Evolutionary conservation across 2,113 vertebrate genomes (phyloP), one percentile per base, ranked within the genome.

Genomic region (Australoheros scitulus): DNA sequence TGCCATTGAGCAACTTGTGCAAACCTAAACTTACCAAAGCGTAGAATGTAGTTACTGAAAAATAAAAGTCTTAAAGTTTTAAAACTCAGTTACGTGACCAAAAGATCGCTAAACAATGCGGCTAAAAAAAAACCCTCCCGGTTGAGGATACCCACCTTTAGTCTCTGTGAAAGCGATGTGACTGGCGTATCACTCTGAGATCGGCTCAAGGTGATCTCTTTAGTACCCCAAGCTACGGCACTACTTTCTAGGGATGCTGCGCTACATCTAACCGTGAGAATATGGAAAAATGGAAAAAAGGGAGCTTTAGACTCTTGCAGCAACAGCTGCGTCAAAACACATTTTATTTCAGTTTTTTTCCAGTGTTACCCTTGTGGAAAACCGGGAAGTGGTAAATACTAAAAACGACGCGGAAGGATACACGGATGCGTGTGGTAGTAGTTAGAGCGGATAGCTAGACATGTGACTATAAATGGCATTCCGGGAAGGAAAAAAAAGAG

Each of bases 181-280:
- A 24, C 63, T 55, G 38, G 52, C 64, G 82, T 20, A 34, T 20
- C 65, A 86, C 60, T 61, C n/a, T 86, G 80, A 83, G 57, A 61
- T 24, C 18, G 63, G 88, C 85, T 94, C 92, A 95, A 96, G 95
- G 94, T 96, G 95, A 96, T 94, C 88, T 70, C 36, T 4, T 41
- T 38, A 58, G 24, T 84, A 65, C 50, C 61, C 77, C 72, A 85
- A 56, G 41, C 11, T 15, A 41, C 76, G 90, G 95, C 59, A 94
- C 95, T 96, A 95, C 91, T 95, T 96, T 89, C 63, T 76, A 13
- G 26, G 52, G 88, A 91, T 94, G 88, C 91, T 92, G 55, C 79
- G 14, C 18, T 57, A 78, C 92, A 93, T 95, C 83, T 91, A 78
- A 94, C 92, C 95, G 94, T 89, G 83, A 36, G 2, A 60, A n/a